phyloP scores from a whole-genome alignment of 2,113 vertebrate species.

The Gallinago paraguaiae region DNA sequence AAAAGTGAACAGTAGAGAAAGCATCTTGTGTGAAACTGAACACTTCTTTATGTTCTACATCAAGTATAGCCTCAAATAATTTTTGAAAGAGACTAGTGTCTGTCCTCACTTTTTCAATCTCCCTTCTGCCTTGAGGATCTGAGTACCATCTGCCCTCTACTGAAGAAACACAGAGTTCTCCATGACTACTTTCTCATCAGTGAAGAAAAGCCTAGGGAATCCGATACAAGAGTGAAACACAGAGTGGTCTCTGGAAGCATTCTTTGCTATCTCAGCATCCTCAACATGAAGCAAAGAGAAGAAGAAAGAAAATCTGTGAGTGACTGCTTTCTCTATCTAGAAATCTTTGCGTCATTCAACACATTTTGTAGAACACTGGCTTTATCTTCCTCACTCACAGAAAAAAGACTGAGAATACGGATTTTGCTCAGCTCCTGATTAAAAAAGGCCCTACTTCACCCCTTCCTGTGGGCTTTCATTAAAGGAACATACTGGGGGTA shows the following conservation, averaged over 20 bases:
- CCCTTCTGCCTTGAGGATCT: not conserved
- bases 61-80: not conserved
- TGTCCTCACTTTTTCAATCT: not conserved
- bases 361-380: not conserved
- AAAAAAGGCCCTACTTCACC: not conserved
- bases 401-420: not conserved
- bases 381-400: not conserved
- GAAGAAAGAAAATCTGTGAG: constrained; percentile 3
- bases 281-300: not conserved
- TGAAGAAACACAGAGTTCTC: not conserved
- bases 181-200: not conserved
- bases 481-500: not conserved
- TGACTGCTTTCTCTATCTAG: not conserved
- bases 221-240: not conserved
- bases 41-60: not conserved
- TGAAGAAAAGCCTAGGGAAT: not conserved
- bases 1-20: not conserved
- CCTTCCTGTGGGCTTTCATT: not conserved
- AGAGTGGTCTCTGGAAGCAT: not conserved
- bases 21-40: not conserved
- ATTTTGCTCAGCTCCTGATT: not conserved
- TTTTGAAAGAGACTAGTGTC: not conserved
- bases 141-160: not conserved
- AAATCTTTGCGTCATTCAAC: not conserved
- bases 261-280: not conserved